Base-by-base conservation (phyloP, 2,797 vertebrate species). In the Thripadectes ignobilis region DNA sequence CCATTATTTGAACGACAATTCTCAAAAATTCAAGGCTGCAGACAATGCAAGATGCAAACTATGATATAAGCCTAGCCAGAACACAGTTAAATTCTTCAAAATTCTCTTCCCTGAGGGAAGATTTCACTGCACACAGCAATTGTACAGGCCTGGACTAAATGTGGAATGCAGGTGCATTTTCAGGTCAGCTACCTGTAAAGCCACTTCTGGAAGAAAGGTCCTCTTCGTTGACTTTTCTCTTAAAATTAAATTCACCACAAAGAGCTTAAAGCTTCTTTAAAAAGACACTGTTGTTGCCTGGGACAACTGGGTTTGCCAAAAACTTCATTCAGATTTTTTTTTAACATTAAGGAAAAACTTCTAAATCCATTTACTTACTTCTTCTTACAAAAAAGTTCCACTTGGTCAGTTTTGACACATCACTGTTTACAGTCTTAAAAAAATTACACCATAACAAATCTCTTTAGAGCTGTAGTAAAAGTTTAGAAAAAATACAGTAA, bases 121-220 rank as follows among this genome's bases (percentile, higher is more conserved):
- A 79, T 94, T 69, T 96, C 80, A 87, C 30, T 82, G 91, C 73
- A 67, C 63, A 49, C 30, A 79, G 74, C 45, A 57, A 94, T 29
- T 93, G 88, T 71, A 76, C 86, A 87, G 85, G 84, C 77, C 75
- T 94, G 90, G 23, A 73, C 58, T 61, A 32, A 92, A 54, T 7
- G 2, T 46, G 81, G 93, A 95, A 96, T 93, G 88, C n/a, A 96
- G 58, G 57, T 36, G 74, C 57, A 63, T 57, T 89, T 88, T 91
- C 54, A 85, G 74, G 51, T 91, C 86, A 93, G 72, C 21, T 85
- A 87, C 72, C 48, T 79, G 62, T 41, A 90, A 93, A 81, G 26
- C 19, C 26, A 51, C 26, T 58, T 74, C 17, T 11, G 51, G 13
- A 66, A 75, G 41, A 71, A 85, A 66, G 48, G 6, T 36, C 17